These are phyloP conservation scores for Amphimallon solstitiale DNA, from an alignment of 2,888 invertebrate genomes.

Conservation along the genomic window DNA sequence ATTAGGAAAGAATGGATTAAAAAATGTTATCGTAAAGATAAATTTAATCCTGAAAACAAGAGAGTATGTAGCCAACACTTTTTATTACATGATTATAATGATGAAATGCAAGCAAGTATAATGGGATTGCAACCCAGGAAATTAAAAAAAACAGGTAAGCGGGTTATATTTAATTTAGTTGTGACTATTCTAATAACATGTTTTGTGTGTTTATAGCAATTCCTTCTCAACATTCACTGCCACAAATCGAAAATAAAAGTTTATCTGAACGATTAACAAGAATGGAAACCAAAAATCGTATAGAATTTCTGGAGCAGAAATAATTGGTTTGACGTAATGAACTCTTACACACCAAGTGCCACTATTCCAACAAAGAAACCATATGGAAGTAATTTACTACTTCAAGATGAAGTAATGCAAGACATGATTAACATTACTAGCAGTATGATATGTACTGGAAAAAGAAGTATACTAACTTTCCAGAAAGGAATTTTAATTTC, in stretches of 20 bases:
- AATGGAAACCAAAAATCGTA: conserved; percentile 3
- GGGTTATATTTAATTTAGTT: background rate
- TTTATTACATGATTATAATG: conserved; percentile 18
- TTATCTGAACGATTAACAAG: background rate
- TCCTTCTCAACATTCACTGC: background rate
- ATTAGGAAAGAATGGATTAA: conserved; percentile 23
- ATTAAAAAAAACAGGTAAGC: conserved; percentile 20
- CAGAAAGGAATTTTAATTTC: conserved; percentile 44
- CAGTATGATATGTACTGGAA: conserved; percentile 34
- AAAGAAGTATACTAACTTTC: conserved; percentile 40
- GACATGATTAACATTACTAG: conserved; percentile 34
- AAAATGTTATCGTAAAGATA: conserved; percentile 29
- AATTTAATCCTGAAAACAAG: conserved; percentile 30
- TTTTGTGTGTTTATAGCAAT: conserved; percentile 3
- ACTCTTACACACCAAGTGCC: conserved; percentile 32
- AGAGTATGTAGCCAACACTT: no score
- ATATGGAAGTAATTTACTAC: conserved; percentile 37
- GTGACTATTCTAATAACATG: background rate
- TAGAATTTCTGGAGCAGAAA: conserved; percentile 35
- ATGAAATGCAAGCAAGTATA: conserved; percentile 15
- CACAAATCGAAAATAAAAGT: background rate
- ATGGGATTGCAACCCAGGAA: conserved; percentile 16
- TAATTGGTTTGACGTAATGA: conserved; percentile 42
- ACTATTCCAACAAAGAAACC: conserved; percentile 34
- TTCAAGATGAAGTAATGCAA: conserved; percentile 38